Percentiles rank a stretch among this genome's conserved stretches.
These are phyloP conservation scores for Hymenochirus boettgeri DNA, from an alignment of 2,113 vertebrate genomes.

Conservation along the genomic window DNA sequence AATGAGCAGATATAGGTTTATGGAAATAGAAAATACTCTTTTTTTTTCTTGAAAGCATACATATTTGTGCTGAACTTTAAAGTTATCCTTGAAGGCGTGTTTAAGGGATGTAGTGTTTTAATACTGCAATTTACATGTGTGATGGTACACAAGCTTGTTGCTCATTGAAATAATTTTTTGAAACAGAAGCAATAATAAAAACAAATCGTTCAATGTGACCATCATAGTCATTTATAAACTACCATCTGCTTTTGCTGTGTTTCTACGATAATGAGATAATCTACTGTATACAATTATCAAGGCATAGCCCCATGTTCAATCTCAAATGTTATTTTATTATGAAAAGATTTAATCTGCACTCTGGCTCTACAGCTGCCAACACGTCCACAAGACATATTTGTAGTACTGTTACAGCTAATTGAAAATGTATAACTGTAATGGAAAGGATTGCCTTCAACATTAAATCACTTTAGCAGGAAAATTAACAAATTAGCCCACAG, in stretches of 20 bases:
- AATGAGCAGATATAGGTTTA: too few species aligned
- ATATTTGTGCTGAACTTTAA: too few species aligned
- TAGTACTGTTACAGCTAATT: constrained; percentile 25
- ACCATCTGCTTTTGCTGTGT: constrained; percentile 31
- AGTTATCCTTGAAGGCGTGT: too few species aligned
- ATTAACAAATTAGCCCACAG: neutral
- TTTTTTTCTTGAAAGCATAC: too few species aligned
- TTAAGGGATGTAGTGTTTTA: too few species aligned
- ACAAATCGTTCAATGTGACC: constrained; percentile 11
- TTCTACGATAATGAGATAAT: constrained; percentile 34
- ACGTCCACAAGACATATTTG: constrained; percentile 33
- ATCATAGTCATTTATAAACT: constrained; percentile 20
- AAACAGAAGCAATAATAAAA: too few species aligned
- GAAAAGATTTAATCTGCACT: constrained; percentile 34
- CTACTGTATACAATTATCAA: constrained; percentile 31
- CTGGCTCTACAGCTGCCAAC: constrained; percentile 31
- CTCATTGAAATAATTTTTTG: too few species aligned
- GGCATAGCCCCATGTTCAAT: constrained; percentile 24
- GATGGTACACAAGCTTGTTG: too few species aligned
- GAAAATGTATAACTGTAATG: constrained; percentile 34
- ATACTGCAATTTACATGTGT: too few species aligned
- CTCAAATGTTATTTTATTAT: constrained; percentile 38
- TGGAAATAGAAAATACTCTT: too few species aligned
- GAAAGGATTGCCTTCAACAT: constrained; percentile 6
- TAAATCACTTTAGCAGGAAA: constrained; percentile 30